Evolutionary conservation across 2,797 vertebrate species (phyloP), one percentile per base, ranked within the genome.

Genomic region (Sternarchorhynchus goeldii): DNA sequence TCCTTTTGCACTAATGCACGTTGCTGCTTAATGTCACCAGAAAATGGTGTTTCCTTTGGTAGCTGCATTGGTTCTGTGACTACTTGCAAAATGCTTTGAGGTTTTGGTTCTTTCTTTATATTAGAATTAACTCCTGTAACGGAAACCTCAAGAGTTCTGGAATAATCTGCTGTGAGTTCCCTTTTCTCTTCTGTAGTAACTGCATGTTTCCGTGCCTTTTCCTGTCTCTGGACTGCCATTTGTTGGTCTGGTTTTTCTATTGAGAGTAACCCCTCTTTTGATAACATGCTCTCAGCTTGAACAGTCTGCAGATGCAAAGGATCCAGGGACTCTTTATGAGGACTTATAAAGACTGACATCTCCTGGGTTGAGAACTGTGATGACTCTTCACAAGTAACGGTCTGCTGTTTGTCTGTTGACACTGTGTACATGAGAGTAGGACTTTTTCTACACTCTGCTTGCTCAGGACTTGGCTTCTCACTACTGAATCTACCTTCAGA

Each of bases 1-100:
- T 95, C 95, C 85, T 93, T 95, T 77, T 94, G 94, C 77, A 94
- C 87, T 77, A 90, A 66, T 65, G 91, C 92, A 66, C 88, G 93
- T 84, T 94, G 93, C 31, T 94, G 90, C 84, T 91, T 92, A 73
- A 88, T 77, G 0, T 87, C 85, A 50, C 86, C 76, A 4, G 86
- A 75, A 1, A 94, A 81, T 0, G 87, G 84, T 0, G 81, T 89
- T 82, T 97, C 96, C 83, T 96, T 96, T 6, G 92, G 90, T 65
- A 95, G 80, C 65, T 90, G 87, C 77, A 91, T 82, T 58, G 93
- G 89, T 64, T 92, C 89, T 84, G 89, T 86, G 73, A 93, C 88
- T 66, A 91, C 89, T 41, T 93, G 92, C 39, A 94, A 89, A 73
- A 90, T 90, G n/a, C 82, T 91, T 7, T 81, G 90, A 53, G 92